These are phyloP conservation scores for Lasius platythorax DNA, from an alignment of 2,888 invertebrate species.

Conservation along the genomic window DNA sequence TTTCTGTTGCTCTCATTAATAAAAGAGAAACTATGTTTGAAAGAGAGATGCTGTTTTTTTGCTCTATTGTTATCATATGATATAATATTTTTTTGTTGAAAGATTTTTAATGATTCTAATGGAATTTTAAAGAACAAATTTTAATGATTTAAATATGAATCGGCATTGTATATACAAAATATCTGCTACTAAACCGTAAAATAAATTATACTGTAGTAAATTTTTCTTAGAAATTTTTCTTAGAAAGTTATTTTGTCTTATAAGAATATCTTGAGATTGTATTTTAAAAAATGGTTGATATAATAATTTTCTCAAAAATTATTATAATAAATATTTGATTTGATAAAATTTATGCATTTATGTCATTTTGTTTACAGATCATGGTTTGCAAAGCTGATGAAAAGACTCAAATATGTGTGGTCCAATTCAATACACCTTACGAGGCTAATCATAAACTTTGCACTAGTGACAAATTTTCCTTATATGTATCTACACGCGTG, in stretches of 20 bases:
- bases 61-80: slow-evolving; percentile 1
- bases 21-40: slow-evolving; percentile 8
- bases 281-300: not conserved
- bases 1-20: slow-evolving; percentile 55
- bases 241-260: not conserved
- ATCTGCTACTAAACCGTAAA: not conserved
- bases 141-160: not conserved
- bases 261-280: not conserved
- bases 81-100: slow-evolving; percentile 9
- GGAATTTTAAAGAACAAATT: too few species aligned
- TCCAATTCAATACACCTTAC: slow-evolving; percentile 75
- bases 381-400: slow-evolving; percentile 86
- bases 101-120: not conserved
- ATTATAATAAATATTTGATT: slow-evolving; percentile 2
- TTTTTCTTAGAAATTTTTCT: not conserved
- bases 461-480: slow-evolving; percentile 30
- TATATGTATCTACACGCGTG: slow-evolving; percentile 58
- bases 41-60: not conserved
- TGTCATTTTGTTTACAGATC: slow-evolving; percentile 81
- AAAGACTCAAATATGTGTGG: slow-evolving; percentile 84
- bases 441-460: slow-evolving; percentile 78
- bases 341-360: slow-evolving; percentile 72
- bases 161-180: not conserved
- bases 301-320: not conserved
- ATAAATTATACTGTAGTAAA: not conserved